These are phyloP conservation scores for Pao palembangensis DNA, from an alignment of 2,113 vertebrate species.

Conservation along the genomic window DNA sequence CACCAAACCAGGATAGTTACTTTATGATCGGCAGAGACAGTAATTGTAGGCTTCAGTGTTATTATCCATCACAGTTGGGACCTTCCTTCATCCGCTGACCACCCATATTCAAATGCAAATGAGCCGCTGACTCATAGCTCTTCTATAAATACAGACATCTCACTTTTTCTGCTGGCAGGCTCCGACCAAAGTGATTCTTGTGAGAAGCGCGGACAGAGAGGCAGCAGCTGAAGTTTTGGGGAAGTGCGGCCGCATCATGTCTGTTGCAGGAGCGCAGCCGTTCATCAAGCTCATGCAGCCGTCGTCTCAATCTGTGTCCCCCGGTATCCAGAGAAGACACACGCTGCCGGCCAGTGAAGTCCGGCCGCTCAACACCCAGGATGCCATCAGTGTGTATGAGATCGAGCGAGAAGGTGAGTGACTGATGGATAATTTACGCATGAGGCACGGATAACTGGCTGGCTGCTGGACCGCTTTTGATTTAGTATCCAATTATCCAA, in stretches of 20 bases:
- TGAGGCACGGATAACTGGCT: no score
- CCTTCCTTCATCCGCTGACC: slow-evolving; percentile 15
- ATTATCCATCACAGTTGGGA: slow-evolving; percentile 5
- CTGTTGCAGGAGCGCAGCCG: slow-evolving; percentile 45
- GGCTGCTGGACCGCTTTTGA: no score
- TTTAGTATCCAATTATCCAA: no score
- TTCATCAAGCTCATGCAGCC: slow-evolving; percentile 70
- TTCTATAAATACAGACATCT: slow-evolving; percentile 49
- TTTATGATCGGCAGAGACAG: neutral
- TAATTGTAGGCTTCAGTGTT: slow-evolving; percentile 48
- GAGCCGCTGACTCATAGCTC: slow-evolving; percentile 33
- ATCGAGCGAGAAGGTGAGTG: slow-evolving; percentile 86
- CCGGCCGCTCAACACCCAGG: slow-evolving; percentile 83
- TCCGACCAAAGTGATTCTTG: slow-evolving; percentile 36
- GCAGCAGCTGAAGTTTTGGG: neutral
- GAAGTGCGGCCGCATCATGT: slow-evolving; percentile 56
- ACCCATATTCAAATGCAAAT: slow-evolving; percentile 64
- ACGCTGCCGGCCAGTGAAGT: slow-evolving; percentile 87
- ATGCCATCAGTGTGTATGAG: slow-evolving; percentile 85
- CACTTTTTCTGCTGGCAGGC: slow-evolving; percentile 34
- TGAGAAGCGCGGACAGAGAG: slow-evolving; percentile 2
- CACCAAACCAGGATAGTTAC: no score
- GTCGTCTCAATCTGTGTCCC: slow-evolving; percentile 35
- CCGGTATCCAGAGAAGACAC: slow-evolving; percentile 77
- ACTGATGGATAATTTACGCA: neutral